A percentile compares a stretch with the other conserved stretches of the same genome.
Conservation (phyloP, 1,140 invertebrate species). For the Gonioctena quinquepunctata region DNA sequence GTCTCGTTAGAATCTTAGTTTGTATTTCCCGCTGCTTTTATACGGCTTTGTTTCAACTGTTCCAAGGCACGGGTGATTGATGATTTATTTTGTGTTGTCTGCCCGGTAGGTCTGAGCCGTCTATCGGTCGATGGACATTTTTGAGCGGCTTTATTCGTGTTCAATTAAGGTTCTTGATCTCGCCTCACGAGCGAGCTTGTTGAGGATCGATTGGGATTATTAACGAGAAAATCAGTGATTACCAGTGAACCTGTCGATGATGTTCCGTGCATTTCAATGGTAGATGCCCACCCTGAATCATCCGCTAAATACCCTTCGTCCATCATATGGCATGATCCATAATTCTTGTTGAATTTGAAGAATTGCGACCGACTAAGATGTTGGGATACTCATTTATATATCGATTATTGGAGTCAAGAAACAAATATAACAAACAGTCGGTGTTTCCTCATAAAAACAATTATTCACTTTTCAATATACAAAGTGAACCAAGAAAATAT, state of each 20-base stretch:
- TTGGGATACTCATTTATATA: too few relatives aligned
- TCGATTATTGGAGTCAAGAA: too few relatives aligned
- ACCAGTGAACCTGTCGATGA: not conserved
- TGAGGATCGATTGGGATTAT: not conserved
- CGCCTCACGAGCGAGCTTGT: not conserved
- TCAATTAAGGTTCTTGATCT: conserved; percentile 29
- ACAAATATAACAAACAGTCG: too few relatives aligned
- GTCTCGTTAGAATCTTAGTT: conserved; percentile 51
- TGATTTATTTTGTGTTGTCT: conserved; percentile 52
- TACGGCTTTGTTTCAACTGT: conserved; percentile 51
- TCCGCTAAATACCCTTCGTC: too few relatives aligned
- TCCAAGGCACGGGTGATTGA: conserved; percentile 50
- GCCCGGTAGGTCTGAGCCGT: conserved; percentile 47
- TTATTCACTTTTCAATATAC: too few relatives aligned
- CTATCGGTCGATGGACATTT: conserved; percentile 28
- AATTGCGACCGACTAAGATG: too few relatives aligned
- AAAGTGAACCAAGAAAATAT: too few relatives aligned
- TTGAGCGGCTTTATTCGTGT: conserved; percentile 35
- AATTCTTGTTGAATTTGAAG: too few relatives aligned
- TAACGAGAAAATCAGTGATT: not conserved
- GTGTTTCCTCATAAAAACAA: too few relatives aligned
- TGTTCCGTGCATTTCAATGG: too few relatives aligned
- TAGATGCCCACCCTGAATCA: too few relatives aligned
- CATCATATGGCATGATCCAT: too few relatives aligned
- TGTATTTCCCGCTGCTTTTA: conserved; percentile 53